Evolutionary conservation across 2,797 vertebrate genomes (phyloP), one percentile per base, ranked within the genome.

Genomic region (Moxostoma hubbsi): DNA sequence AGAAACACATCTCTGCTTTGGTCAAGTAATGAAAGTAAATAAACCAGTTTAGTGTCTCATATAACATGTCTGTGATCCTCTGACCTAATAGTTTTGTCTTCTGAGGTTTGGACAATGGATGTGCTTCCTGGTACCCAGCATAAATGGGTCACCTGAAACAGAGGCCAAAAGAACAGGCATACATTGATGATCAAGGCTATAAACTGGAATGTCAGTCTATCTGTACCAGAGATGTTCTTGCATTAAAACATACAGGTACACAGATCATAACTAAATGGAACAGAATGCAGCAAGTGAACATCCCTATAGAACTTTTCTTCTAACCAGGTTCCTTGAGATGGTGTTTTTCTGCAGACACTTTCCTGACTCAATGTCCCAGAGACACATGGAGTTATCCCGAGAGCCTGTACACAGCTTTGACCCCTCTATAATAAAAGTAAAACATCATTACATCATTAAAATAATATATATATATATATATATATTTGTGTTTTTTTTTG

Each of bases 81-180:
- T 82, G 87, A 98, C 97, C 96, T 96, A 88, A 97, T 87, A 5
- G 92, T 96, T 90, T 98, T 99, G 87, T 99, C 98, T 85, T 99
- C 98, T 0, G 97, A 98, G 6, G 95, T 94, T 90, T 99, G 98
- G 18, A 94, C 82, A 36, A 95, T 9, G 0, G 91, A 94, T 0
- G 92, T 86, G 81, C 94, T 92, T 57, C 87, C 90, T 71, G 98
- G 97, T 69, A 99, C 95, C 98, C 98, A 99, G 88, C 97, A 98
- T 61, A 98, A 88, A 89, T 99, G 96, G 78, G 98, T 99, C 76
- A 99, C 97, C 97, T 99, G 86, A 89, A 84, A 86, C 74, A 85
- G 73, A 80, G n/a, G 72, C 11, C 75, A 66, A 59, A 72, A 80
- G 78, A 7, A 76, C 71, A 50, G 79, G 71, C 24, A 24, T 24